Evolutionary conservation across 2,888 invertebrate species (phyloP), one percentile per base, ranked within the genome.

Genomic region (Lithophane ornitopus): DNA sequence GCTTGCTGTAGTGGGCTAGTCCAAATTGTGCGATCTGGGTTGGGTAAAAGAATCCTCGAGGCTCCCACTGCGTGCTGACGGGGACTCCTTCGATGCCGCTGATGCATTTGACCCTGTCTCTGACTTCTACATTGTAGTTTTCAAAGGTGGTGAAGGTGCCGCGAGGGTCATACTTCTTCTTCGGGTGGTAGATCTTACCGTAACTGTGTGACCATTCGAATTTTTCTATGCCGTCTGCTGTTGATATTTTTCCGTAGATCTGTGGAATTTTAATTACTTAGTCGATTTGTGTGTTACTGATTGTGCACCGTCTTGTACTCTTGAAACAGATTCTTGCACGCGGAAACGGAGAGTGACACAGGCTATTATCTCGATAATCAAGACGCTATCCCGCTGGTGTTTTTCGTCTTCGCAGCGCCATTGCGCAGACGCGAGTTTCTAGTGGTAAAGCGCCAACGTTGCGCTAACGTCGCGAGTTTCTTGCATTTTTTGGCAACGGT

Each of bases 11-110:
- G 95, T 99, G 99, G 16, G 99, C 99, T 75, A 99, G 95, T 0
- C 99, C 99, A 93, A 99, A 99, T 94, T 99, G 99, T 11, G 99
- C 99, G 85, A 99, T 99, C 96, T 99, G 99, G 1, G 99, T 99
- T 0, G 99, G 99, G 95, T 99, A 99, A 94, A 98, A 99, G 94
- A 99, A 99, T 0, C 99, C 99, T 82, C 98, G 97, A 54, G 98
- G 98, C 89, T 99, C 98, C 99, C 99, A 99, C 92, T 99, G 99
- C 0, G 98, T 99, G n/a, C 99, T 99, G 72, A 99, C 98, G 0
- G 99, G 99, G 26, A 99, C 99, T 90, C 99, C 99, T 91, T 99
- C 98, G 22, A 97, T 97, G 0, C 98, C 99, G 94, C 98, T 99
- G 88, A 99, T 98, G 94, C 99, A 99, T 94, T 99, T 99, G 1